These are phyloP conservation scores for Neopelma chrysocephalum DNA, from an alignment of 2,797 vertebrate genomes.

Conservation along the genomic window DNA sequence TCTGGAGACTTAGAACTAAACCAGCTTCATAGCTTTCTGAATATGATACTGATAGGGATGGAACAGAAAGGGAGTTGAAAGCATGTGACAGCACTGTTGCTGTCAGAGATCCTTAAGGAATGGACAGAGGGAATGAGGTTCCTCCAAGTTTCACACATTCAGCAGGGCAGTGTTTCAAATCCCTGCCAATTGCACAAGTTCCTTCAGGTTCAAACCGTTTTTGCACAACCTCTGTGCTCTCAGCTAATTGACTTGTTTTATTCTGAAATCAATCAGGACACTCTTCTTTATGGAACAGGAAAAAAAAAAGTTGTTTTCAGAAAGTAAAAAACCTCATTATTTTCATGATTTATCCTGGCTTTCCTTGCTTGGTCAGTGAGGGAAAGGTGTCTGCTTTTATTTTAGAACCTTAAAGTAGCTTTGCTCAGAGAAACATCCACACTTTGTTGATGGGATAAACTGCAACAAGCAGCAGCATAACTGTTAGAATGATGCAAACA, in stretches of 20 bases:
- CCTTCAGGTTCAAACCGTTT: neutral
- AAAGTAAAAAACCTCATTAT: neutral
- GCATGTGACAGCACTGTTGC: neutral
- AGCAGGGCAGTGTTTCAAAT: neutral
- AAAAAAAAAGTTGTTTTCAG: neutral
- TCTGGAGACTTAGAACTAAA: conserved; percentile 38
- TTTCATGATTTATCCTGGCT: neutral
- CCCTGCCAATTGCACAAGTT: neutral
- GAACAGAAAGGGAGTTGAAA: neutral
- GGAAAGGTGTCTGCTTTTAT: neutral
- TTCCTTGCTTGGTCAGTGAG: neutral
- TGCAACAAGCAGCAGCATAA: neutral
- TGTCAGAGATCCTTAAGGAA: neutral
- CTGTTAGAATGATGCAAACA: neutral
- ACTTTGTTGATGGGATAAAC: neutral
- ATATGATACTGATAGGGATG: neutral
- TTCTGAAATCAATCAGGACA: neutral
- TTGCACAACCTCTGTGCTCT: neutral
- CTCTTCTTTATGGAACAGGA: neutral
- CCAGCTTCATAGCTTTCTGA: conserved; percentile 19
- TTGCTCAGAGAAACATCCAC: neutral
- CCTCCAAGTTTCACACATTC: neutral
- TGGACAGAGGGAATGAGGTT: neutral
- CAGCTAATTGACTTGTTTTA: neutral
- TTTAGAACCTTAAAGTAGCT: neutral